Base-by-base conservation (phyloP, 2,888 invertebrate species). In the Morinoia aosen region DNA sequence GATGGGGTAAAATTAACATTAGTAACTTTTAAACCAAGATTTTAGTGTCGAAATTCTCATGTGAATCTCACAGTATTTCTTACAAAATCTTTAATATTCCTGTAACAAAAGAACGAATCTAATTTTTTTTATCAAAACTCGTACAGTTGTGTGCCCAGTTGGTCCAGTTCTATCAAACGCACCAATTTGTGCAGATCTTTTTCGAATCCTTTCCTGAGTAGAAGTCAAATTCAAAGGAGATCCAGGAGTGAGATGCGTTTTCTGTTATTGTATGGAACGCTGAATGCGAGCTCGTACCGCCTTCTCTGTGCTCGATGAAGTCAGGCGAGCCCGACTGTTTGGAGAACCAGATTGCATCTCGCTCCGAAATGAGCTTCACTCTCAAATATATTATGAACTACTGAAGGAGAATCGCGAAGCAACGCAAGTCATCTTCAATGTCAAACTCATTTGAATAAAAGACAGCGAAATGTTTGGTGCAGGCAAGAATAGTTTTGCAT, bases 291-390 rank as follows among this genome's bases (percentile, higher is more conserved):
- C 76, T 0, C 25, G 76, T 33, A 33, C 76, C 25, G 76, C 76
- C 25, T 25, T 10, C 76, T 76, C 76, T 25, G 76, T 76, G 10
- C 76, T 16, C 12, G 25, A 19, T 16, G 25, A 76, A 76, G 76
- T 76, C 76, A 90, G 16, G 90, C 90, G 48, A 90, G 39, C 40
- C 12, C 90, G 19, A 39, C 16, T 90, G 90, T 90, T 90, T 90
- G 90, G 48, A 48, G 90, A 90, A 90, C 40, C 39, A 40, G 90
- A 90, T 90, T 40, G 90, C 90, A 90, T 90, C 90, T 40, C 90
- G 3, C 40, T 90, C 48, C 48, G 90, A 19, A 40, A 90, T 90
- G 90, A 90, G 14, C 14, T 90, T 39, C 90, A 76, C 7, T 16
- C 76, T 76, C 76, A 33, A 76, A 76, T 76, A 76, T 76, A 76